These are phyloP conservation scores for Turdus rufiventris DNA, from an alignment of 2,113 vertebrate species.

Conservation along the genomic window DNA sequence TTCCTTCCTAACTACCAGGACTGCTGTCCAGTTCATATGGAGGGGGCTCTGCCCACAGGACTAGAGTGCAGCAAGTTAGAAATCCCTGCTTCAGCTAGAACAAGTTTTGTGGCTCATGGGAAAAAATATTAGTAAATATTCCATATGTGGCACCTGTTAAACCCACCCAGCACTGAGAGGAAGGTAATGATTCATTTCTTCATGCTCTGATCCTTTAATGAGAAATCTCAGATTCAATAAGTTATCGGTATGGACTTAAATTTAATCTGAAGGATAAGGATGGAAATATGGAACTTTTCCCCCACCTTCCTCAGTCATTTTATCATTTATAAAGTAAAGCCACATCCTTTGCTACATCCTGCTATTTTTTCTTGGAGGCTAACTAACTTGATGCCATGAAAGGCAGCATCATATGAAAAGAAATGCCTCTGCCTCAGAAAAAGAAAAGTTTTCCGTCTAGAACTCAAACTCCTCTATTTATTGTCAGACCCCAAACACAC, in stretches of 20 bases:
- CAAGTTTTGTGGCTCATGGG: not conserved
- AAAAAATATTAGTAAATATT: not conserved
- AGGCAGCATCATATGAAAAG: not conserved
- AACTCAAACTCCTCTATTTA: not conserved
- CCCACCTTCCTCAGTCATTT: not conserved
- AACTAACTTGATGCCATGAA: not conserved
- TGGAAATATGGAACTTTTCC: not conserved
- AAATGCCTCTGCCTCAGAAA: not conserved
- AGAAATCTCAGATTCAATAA: not conserved
- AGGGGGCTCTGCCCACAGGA: not conserved
- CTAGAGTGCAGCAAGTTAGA: not conserved
- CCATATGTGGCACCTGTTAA: not conserved
- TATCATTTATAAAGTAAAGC: not conserved
- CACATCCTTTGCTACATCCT: not conserved
- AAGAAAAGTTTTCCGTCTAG: not conserved
- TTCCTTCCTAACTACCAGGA: not conserved
- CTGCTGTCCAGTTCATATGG: fast-evolving
- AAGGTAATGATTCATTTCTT: not conserved
- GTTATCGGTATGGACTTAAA: not conserved
- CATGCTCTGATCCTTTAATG: not conserved
- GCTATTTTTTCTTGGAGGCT: not conserved
- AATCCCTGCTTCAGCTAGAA: not conserved
- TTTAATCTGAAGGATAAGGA: not conserved
- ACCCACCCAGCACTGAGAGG: not conserved
- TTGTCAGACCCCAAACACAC: not conserved